Base-by-base conservation (phyloP, 2,113 vertebrate genomes). In the Atherinomorus stipes region DNA sequence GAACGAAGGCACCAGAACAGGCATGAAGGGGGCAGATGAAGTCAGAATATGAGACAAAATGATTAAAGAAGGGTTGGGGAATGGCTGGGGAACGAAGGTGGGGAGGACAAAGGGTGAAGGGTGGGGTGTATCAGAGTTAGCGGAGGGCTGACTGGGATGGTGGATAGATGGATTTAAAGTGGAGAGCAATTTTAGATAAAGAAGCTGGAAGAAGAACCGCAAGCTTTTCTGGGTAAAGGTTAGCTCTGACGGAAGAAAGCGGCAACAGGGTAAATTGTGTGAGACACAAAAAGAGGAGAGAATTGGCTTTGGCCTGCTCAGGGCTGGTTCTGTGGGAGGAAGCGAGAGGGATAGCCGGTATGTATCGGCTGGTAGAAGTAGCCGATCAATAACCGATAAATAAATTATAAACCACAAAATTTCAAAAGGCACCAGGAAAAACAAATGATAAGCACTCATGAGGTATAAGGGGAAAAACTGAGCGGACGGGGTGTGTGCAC, bases 341-440 rank as follows among this genome's bases (percentile, higher is more conserved):
- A 21, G 19, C 37, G 40, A 3, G 26, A 25, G 1, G n/a, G 11
- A 45, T 18, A 56, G 66, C 6, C 42, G 56, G 51, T 34, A 38
- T 23, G 38, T 54, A 42, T 0, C 26, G 34, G 60, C 42, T 51
- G 49, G 63, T 9, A n/a, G 53, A 73, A 67, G 68, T 15, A 75
- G 54, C 34, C 53, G 80, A 90, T 91, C 90, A 83, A 91, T 91
- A 88, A 68, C 70, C 47, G 63, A 73, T 90, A 80, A 89, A 91
- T 89, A 85, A 90, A 89, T 89, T 11, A 91, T 89, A 64, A 85
- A 71, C 64, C 64, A 72, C 74, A 86, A 85, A 67, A 88, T 63
- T 84, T 89, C 81, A 80, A 86, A 89, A 90, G 49, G 85, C 78
- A 63, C 61, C 22, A 47, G 40, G 71, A 71, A 76, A 78, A 84